These are phyloP conservation scores for Vidua macroura DNA, from an alignment of 2,113 vertebrate genomes.

Conservation along the genomic window DNA sequence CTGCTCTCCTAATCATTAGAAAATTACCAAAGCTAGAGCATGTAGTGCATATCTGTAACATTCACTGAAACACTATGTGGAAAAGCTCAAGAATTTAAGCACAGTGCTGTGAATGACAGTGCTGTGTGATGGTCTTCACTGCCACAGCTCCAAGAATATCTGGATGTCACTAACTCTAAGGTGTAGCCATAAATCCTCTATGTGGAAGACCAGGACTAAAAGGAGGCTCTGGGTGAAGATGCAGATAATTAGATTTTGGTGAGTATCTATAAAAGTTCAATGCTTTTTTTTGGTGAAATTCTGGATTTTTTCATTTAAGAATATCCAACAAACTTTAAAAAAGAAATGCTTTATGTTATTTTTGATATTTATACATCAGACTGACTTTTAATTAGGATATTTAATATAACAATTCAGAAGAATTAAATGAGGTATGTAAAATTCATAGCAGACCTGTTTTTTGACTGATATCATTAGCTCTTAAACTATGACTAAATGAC, in stretches of 20 bases:
- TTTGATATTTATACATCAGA: neutral
- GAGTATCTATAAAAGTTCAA: neutral
- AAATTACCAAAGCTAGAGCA: neutral
- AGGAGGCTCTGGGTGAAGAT: neutral
- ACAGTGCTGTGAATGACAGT: neutral
- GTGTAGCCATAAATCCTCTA: neutral
- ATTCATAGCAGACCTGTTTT: neutral
- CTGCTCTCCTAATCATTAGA: neutral
- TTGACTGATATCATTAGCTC: conserved; percentile 15
- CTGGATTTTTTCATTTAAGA: neutral
- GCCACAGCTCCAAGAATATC: neutral
- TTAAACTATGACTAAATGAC: conserved; percentile 23
- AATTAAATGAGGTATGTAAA: neutral
- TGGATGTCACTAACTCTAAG: neutral
- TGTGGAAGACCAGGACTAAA: neutral
- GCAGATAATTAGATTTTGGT: neutral
- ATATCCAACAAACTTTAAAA: neutral
- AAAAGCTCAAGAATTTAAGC: neutral
- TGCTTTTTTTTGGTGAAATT: neutral
- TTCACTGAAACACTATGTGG: neutral
- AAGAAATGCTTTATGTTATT: neutral
- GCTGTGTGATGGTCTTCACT: neutral
- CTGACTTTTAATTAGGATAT: neutral
- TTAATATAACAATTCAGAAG: neutral
- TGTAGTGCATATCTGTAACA: neutral